Conservation (phyloP, 1,140 invertebrate species). For the Calliphora vicina region DNA sequence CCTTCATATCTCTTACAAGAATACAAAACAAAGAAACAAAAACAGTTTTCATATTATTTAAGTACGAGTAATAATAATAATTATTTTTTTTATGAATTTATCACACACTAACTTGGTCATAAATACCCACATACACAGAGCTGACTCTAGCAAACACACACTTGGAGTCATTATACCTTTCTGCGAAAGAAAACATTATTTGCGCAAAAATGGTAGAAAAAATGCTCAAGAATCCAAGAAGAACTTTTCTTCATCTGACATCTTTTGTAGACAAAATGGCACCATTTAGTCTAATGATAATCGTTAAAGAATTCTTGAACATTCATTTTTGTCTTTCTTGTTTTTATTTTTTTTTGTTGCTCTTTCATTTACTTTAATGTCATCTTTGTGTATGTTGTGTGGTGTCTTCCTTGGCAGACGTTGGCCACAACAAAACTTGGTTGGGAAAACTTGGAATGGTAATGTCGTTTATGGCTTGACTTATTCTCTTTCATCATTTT, state of each 20-base stretch:
- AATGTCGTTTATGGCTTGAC: neutral
- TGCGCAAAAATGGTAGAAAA: neutral
- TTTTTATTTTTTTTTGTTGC: neutral
- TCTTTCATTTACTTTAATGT: too few relatives aligned
- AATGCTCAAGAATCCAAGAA: neutral
- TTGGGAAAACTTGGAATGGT: neutral
- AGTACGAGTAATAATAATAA: neutral
- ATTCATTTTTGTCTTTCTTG: neutral
- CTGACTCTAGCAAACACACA: too few relatives aligned
- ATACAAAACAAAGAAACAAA: neutral
- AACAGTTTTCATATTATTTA: neutral
- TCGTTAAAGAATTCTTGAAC: neutral
- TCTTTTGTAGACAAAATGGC: slow-evolving; percentile 13
- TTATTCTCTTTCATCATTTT: neutral
- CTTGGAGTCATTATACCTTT: neutral
- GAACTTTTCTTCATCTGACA: neutral
- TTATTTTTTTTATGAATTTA: neutral
- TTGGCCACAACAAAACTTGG: neutral
- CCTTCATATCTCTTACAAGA: neutral
- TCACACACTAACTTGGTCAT: neutral
- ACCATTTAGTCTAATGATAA: slow-evolving; percentile 16
- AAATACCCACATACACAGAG: neutral
- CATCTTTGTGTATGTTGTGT: neutral
- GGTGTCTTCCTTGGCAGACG: neutral
- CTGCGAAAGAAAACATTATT: neutral